A percentile compares a stretch with the other conserved stretches of the same genome.
Conservation (phyloP, 2,113 vertebrate species). For the Trachemys scripta region DNA sequence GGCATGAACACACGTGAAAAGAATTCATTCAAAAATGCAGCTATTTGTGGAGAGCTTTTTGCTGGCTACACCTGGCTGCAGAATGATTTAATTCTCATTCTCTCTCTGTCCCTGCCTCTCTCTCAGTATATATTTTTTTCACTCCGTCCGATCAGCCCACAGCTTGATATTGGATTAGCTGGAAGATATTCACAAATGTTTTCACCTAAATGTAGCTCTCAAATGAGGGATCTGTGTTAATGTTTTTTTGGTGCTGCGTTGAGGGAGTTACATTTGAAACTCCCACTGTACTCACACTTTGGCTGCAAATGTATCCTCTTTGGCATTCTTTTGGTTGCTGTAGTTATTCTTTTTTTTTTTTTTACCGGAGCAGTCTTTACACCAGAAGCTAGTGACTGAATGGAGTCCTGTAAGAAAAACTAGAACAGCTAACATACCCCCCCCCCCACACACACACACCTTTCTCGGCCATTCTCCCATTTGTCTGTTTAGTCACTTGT, state of each 20-base stretch:
- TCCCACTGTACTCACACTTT: not conserved
- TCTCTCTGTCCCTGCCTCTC: not conserved
- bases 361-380: not conserved
- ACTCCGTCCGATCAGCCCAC: not conserved
- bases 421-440: not conserved
- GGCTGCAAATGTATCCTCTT: not conserved
- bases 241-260: not conserved
- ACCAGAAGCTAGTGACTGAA: not conserved
- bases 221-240: not conserved
- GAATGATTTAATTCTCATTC: not conserved
- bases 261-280: not conserved
- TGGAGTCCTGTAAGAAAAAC: fast-evolving
- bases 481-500: not conserved
- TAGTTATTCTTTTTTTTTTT: not conserved
- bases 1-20: not conserved
- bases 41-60: not conserved
- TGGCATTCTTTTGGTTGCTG: fast-evolving
- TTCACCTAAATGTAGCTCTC: not conserved
- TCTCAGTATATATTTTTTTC: not conserved
- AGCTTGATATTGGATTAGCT: not conserved
- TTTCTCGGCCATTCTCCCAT: not conserved
- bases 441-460: not conserved
- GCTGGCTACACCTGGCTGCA: not conserved
- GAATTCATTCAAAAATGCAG: fast-evolving
- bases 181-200: not conserved